Conservation (phyloP, 2,888 invertebrate species). For the Eretmocerus hayati region DNA sequence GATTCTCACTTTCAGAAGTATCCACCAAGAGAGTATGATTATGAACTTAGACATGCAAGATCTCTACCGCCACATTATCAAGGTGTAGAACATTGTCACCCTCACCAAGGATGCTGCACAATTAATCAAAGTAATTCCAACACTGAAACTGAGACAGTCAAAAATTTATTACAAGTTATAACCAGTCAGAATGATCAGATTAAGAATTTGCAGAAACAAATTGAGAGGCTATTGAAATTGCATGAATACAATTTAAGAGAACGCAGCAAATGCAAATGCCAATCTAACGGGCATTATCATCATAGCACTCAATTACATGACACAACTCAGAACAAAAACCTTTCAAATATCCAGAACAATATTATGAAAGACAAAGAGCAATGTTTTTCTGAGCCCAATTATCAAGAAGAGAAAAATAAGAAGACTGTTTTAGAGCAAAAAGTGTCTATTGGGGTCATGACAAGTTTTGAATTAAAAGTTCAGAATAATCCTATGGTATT, state of each 20-base stretch:
- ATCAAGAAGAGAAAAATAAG: constrained; percentile 26
- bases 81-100: constrained; percentile 19
- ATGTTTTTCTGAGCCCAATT: constrained; percentile 16
- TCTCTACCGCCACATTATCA: constrained; percentile 23
- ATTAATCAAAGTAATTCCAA: constrained; percentile 19
- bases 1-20: constrained; percentile 12
- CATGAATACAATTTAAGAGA: constrained; percentile 34
- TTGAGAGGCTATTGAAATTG: constrained; percentile 51
- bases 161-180: constrained; percentile 57
- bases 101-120: constrained; percentile 11
- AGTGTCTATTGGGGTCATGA: constrained; percentile 66
- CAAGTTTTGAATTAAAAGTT: constrained; percentile 59
- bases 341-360: constrained; percentile 13
- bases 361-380: constrained; percentile 24
- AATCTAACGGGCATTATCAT: constrained; percentile 12
- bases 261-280: constrained; percentile 27
- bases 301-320: constrained; percentile 19
- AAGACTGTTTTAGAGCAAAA: constrained; percentile 49
- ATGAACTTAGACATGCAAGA: constrained; percentile 7
- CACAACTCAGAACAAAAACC: constrained; percentile 8
- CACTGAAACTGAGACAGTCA: constrained; percentile 35
- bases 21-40: constrained; percentile 3
- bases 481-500: constrained; percentile 36
- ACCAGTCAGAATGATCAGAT: constrained; percentile 63
- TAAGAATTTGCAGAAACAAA: constrained; percentile 57